Percentiles rank a stretch among this genome's conserved stretches.
These are phyloP conservation scores for Sorex araneus DNA, from an alignment of 2,113 vertebrate genomes.

Conservation along the genomic window DNA sequence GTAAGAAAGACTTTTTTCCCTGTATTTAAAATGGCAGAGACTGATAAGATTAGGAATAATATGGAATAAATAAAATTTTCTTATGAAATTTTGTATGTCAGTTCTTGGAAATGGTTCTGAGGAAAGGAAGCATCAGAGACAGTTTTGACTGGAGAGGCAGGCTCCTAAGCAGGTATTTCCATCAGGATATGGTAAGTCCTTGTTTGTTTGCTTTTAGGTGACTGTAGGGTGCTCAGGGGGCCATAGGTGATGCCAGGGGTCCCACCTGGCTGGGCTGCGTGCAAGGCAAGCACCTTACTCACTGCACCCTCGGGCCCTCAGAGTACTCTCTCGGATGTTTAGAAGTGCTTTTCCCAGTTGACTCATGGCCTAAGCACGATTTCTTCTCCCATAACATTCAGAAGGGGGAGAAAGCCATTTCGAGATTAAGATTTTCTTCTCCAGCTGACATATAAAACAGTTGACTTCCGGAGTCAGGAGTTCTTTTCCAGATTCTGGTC, in stretches of 20 bases:
- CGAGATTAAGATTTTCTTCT: slow-evolving; percentile 26
- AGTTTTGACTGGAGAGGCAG: neutral
- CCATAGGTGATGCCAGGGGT: too few species aligned
- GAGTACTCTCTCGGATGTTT: slow-evolving; percentile 3
- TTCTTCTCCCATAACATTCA: neutral
- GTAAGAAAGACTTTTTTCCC: neutral
- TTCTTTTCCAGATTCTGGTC: slow-evolving; percentile 1
- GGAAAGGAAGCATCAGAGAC: neutral
- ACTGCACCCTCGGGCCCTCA: too few species aligned
- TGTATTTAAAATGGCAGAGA: slow-evolving; percentile 29
- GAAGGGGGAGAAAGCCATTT: slow-evolving; percentile 20
- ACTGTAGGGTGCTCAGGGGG: too few species aligned
- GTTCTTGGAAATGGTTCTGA: slow-evolving; percentile 32
- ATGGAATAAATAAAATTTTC: neutral
- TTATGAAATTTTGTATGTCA: slow-evolving; percentile 8
- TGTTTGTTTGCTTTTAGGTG: too few species aligned
- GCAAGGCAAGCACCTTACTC: too few species aligned
- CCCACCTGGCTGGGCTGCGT: too few species aligned
- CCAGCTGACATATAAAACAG: neutral
- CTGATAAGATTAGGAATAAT: slow-evolving; percentile 24
- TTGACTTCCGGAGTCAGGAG: slow-evolving; percentile 49
- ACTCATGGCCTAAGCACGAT: neutral
- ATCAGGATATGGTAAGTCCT: neutral
- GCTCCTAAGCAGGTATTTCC: slow-evolving; percentile 61
- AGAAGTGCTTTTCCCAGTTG: slow-evolving; percentile 37